These are phyloP conservation scores for Acronicta leporina DNA, from an alignment of 2,888 invertebrate genomes.

Conservation along the genomic window DNA sequence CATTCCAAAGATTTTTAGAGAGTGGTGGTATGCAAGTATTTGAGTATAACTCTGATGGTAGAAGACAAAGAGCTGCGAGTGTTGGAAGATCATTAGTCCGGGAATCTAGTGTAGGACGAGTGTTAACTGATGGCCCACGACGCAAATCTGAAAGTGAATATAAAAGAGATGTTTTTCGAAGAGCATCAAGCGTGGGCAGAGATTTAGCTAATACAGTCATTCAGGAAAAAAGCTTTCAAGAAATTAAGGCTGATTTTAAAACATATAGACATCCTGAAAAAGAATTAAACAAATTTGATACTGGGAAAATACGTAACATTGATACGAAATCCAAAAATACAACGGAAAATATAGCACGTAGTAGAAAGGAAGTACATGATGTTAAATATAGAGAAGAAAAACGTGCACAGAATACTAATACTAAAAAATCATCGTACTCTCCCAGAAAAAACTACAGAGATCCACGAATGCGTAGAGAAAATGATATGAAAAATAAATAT, in stretches of 20 bases:
- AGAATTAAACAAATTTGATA: constrained; percentile 23
- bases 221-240: constrained; percentile 69
- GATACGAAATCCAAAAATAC: constrained; percentile 32
- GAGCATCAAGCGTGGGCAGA: constrained; percentile 80
- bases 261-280: constrained; percentile 62
- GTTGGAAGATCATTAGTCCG: constrained; percentile 72
- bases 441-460: constrained; percentile 74
- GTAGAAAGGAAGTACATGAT: constrained; percentile 54
- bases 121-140: constrained; percentile 15
- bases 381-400: constrained; percentile 35
- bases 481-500: constrained; percentile 48
- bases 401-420: constrained; percentile 5
- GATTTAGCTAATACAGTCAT: constrained; percentile 51
- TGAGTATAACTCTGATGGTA: constrained; percentile 67
- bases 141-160: constrained; percentile 20
- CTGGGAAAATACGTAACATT: constrained; percentile 31
- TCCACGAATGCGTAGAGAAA: constrained; percentile 68
- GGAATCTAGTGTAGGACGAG: constrained; percentile 54
- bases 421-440: constrained; percentile 57
- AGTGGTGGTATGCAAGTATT: constrained; percentile 58
- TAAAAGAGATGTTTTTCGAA: constrained; percentile 61
- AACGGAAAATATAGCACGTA: constrained; percentile 39
- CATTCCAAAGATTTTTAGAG: constrained; percentile 72
- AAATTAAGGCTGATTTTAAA: constrained; percentile 79
- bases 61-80: constrained; percentile 77